phyloP scores from a whole-genome alignment of 2,888 invertebrate species.

The Pinctada fucata region DNA sequence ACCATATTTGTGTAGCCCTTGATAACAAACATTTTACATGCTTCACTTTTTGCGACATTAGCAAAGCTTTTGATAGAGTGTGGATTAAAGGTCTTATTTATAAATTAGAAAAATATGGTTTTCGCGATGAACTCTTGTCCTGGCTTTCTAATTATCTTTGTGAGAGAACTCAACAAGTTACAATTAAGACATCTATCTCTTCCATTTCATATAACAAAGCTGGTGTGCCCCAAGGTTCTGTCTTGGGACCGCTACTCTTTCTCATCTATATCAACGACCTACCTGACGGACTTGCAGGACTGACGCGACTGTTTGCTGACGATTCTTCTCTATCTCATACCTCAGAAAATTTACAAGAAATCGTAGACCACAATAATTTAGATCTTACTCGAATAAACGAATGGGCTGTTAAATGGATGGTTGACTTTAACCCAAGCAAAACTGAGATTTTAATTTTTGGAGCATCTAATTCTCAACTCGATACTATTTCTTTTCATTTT shows the following conservation, averaged over 20 bases:
- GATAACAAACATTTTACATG: conserved; percentile 30
- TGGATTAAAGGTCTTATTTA: conserved; percentile 39
- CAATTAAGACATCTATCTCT: neutral
- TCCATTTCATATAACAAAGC: neutral
- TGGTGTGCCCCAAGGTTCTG: conserved; percentile 27
- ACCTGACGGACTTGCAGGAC: conserved; percentile 25
- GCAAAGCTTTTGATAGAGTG: conserved; percentile 45
- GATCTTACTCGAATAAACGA: conserved; percentile 14
- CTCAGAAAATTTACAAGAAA: conserved; percentile 11
- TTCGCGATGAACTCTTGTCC: conserved; percentile 23
- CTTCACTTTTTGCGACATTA: conserved; percentile 42
- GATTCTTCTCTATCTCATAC: conserved; percentile 28
- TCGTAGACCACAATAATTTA: conserved; percentile 25
- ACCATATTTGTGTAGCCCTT: conserved; percentile 33
- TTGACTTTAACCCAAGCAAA: conserved; percentile 12
- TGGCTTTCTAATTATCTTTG: conserved; percentile 37
- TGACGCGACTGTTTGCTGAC: conserved; percentile 40
- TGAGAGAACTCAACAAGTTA: conserved; percentile 30
- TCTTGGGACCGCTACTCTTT: conserved; percentile 32
- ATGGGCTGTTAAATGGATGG: neutral
- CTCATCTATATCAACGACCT: conserved; percentile 36
- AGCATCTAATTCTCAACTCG: neutral
- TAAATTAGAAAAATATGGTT: conserved; percentile 37
- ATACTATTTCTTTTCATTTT: neutral
- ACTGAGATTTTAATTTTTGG: conserved; percentile 7